A percentile compares a stretch with the other conserved stretches of the same genome.
phyloP scores from a whole-genome alignment of 2,797 vertebrate species.

The Linurgus olivaceus region DNA sequence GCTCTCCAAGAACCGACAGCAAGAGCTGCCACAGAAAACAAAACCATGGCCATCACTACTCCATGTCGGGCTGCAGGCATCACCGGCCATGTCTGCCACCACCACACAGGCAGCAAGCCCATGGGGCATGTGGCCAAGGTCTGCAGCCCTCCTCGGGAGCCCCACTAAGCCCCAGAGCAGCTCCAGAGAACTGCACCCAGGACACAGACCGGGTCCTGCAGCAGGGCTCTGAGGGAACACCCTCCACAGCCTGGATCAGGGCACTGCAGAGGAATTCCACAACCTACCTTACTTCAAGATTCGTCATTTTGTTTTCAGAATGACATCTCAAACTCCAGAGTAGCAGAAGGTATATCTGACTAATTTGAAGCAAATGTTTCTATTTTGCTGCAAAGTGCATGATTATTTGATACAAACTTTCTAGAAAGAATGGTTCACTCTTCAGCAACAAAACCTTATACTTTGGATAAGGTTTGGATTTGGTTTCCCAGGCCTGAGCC shows the following conservation, averaged over 20 bases:
- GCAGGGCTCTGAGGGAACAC: background rate
- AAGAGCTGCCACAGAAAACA: background rate
- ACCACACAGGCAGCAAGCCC: rapidly evolving
- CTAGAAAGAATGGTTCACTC: background rate
- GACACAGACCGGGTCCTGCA: background rate
- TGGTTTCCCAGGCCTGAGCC: background rate
- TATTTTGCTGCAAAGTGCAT: background rate
- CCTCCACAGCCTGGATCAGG: rapidly evolving
- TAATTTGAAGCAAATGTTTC: background rate
- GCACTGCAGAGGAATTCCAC: background rate
- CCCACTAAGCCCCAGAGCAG: background rate
- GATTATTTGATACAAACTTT: background rate
- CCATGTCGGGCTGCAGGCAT: background rate
- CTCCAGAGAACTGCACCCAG: background rate
- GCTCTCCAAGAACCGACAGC: background rate
- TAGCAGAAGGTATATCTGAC: background rate
- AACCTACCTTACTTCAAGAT: background rate
- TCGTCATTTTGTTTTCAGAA: background rate
- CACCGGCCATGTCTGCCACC: background rate
- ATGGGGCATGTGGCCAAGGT: no score
- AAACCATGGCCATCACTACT: background rate
- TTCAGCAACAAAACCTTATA: background rate
- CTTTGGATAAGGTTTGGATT: background rate
- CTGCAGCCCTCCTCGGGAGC: background rate
- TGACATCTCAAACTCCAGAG: background rate